Base-by-base conservation (phyloP, 2,113 vertebrate species). In the Lophius piscatorius region DNA sequence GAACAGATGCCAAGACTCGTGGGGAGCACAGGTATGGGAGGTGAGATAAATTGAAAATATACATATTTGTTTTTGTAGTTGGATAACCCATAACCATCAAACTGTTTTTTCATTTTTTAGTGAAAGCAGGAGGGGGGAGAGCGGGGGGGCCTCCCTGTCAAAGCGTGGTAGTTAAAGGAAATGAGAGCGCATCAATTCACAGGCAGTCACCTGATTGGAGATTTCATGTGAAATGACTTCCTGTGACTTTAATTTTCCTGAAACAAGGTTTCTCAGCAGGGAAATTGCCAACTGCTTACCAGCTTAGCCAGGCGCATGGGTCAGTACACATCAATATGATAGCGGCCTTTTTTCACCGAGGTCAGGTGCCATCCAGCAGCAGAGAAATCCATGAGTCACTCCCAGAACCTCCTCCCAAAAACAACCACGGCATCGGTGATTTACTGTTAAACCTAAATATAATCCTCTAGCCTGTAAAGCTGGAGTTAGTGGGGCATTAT, bases 221-320 rank as follows among this genome's bases (percentile, higher is more conserved):
- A 94, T 86, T 84, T 87, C 18, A 93, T 92, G 87, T 88, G 88
- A 92, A 96, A 95, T 93, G 88, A 94, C 89, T 93, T 92, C 85
- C 92, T 88, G 89, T 90, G 87, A 91, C 70, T 94, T 94, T 95
- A 95, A 95, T 95, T 96, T 93, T 93, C 91, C 94, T 62, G 89
- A 92, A 93, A 94, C 90, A 92, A 92, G 91, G 92, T 90, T 91
- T 93, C 80, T 89, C 86, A 80, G 89, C 87, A 78, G 88, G 83
- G 84, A 91, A 91, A 9, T 92, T 92, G 91, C 90, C 88, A 85
- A 88, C 93, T 89, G 80, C 87, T 91, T 91, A 70, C 91, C 88
- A 88, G 63, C 88, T 83, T 46, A 44, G 21, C 87, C 88, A 28
- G n/a, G n/a, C n/a, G n/a, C 26, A 28, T 62, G 83, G 91, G 92